These are phyloP conservation scores for Mnemiopsis leidyi DNA, from an alignment of 37 sponge, comb jelly and placozoan species.

Conservation along the genomic window DNA sequence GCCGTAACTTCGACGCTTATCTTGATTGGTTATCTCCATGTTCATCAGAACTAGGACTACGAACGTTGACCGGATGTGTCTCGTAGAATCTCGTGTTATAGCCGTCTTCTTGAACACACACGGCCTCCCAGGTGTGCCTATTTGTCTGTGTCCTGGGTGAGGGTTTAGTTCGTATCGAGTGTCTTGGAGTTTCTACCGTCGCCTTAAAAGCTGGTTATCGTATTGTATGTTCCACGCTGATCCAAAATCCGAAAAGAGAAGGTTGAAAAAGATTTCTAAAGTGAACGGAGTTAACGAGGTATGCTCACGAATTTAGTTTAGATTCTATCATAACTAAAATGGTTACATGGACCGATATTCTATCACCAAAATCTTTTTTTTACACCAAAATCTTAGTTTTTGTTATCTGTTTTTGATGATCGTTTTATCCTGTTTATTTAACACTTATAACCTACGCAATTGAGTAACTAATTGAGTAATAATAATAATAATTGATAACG, in stretches of 20 bases:
- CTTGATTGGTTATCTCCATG: background rate
- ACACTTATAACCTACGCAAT: no score
- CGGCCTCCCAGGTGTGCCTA: no score
- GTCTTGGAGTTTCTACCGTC: background rate
- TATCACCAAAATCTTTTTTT: no score
- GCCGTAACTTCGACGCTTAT: no score
- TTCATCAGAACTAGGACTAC: background rate
- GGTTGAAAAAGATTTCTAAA: background rate
- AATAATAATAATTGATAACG: no score
- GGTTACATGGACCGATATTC: no score
- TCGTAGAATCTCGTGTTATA: background rate
- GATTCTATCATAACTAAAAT: no score
- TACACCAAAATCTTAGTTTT: no score
- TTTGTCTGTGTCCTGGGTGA: background rate
- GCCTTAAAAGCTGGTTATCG: background rate
- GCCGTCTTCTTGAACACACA: background rate
- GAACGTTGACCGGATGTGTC: background rate
- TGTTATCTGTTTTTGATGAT: no score
- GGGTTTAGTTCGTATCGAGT: background rate
- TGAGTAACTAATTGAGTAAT: no score
- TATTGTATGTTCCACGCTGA: background rate
- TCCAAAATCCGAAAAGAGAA: background rate
- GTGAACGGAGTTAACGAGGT: background rate
- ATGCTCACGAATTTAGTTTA: no score
- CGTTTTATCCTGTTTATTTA: no score